Evolutionary conservation across 2,797 vertebrate genomes (phyloP).

Genomic region (Clamator glandarius): DNA sequence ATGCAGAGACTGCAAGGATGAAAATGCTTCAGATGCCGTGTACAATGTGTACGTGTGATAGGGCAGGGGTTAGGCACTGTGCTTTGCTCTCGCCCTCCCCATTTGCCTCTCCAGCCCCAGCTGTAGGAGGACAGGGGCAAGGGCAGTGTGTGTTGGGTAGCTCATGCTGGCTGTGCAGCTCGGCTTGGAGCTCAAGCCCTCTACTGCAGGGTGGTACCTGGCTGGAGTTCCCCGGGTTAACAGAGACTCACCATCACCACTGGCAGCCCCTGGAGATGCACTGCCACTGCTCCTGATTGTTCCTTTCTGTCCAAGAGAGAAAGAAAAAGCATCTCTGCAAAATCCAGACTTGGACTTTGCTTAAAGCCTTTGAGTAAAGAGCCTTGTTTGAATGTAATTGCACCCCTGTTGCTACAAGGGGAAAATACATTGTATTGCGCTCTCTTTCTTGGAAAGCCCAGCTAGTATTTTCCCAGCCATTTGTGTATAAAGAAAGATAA

Average conservation of each 20-base stretch:
- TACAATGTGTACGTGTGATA: rapidly evolving
- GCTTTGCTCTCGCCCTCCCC: neutral
- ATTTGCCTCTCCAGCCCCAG: neutral
- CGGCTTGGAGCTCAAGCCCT: neutral
- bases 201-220: neutral
- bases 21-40: rapidly evolving
- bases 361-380: constrained; percentile 60
- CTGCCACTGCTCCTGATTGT: neutral
- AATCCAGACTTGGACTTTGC: constrained; percentile 63
- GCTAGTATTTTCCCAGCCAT: constrained; percentile 68
- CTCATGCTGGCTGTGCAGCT: rapidly evolving
- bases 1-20: neutral
- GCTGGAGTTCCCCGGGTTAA: neutral
- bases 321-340: constrained; percentile 42
- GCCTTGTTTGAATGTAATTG: constrained; percentile 68
- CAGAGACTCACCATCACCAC: neutral
- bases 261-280: neutral
- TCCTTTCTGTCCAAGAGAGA: constrained; percentile 38
- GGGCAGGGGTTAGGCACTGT: neutral
- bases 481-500: constrained; percentile 63
- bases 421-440: constrained; percentile 57
- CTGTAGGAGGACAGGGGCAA: neutral
- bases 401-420: constrained; percentile 67
- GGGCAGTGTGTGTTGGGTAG: neutral
- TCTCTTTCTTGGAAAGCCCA: constrained; percentile 61